phyloP scores from a whole-genome alignment of 2,113 vertebrate species.

The Bos javanicus region DNA sequence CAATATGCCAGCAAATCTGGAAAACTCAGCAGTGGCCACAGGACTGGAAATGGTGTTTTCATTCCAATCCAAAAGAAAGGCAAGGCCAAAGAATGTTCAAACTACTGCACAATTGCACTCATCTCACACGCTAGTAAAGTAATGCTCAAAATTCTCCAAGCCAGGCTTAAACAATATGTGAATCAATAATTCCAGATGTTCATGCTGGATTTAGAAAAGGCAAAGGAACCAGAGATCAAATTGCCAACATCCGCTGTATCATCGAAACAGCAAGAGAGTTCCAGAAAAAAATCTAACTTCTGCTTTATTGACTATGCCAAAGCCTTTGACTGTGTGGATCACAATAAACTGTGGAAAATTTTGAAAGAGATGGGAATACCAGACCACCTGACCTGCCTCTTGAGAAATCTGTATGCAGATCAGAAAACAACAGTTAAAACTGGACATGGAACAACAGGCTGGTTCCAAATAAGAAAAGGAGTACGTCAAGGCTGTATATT shows the following conservation, averaged over 20 bases:
- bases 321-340: not conserved
- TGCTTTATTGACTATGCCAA: not conserved
- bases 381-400: not conserved
- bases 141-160: not conserved
- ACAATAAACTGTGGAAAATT: not conserved
- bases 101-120: not conserved
- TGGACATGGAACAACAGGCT: not conserved
- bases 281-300: not conserved
- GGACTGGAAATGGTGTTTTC: not conserved
- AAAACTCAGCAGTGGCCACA: not conserved
- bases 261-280: not conserved
- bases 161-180: not conserved
- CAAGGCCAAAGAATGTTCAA: not conserved
- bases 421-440: not conserved
- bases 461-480: not conserved
- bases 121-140: not conserved
- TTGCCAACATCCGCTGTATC: fast-evolving
- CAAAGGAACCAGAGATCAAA: not conserved
- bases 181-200: not conserved
- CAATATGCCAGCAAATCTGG: not conserved
- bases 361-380: not conserved
- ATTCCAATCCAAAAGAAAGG: not conserved
- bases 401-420: not conserved
- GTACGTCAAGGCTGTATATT: not conserved
- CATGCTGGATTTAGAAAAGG: not conserved